phyloP scores from a whole-genome alignment of 2,888 invertebrate species.

The Lordiphosa fenestrarum region DNA sequence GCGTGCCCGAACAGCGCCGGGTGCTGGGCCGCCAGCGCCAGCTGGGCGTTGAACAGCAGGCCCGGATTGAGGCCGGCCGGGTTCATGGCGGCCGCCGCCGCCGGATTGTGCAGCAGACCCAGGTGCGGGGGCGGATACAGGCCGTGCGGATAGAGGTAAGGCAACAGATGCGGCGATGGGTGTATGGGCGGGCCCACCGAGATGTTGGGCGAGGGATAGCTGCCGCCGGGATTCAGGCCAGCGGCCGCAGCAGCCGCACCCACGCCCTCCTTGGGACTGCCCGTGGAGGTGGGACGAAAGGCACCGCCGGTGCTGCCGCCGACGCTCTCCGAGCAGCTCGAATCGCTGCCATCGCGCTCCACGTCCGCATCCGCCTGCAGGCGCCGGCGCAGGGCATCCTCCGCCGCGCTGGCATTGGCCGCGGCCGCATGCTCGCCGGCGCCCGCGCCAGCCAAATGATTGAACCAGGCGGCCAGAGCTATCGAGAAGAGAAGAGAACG shows the following conservation, averaged over 20 bases:
- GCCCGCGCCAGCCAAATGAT: constrained; percentile 82
- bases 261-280: constrained; percentile 82
- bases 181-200: constrained; percentile 96
- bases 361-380: constrained; percentile 83
- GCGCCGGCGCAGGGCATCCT: constrained; percentile 79
- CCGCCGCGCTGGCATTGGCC: constrained; percentile 76
- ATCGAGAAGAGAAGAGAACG: constrained; percentile 25
- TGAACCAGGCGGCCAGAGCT: constrained; percentile 84
- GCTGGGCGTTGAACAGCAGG: constrained; percentile 92
- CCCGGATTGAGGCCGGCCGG: constrained; percentile 88
- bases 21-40: constrained; percentile 93
- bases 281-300: constrained; percentile 81
- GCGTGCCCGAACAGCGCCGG: constrained; percentile 86
- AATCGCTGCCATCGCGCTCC: constrained; percentile 86
- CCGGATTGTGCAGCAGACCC: constrained; percentile 83
- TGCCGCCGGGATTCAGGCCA: constrained; percentile 72
- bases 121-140: constrained; percentile 91
- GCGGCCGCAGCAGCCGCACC: constrained; percentile 61
- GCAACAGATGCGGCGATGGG: constrained; percentile 92
- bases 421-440: constrained; percentile 81
- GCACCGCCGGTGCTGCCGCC: constrained; percentile 81
- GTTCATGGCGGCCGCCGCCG: constrained; percentile 82
- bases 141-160: constrained; percentile 95
- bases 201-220: constrained; percentile 93
- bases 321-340: constrained; percentile 86